These are phyloP conservation scores for Xyliphius kryptos DNA, from an alignment of 2,113 vertebrate species.

Conservation along the genomic window DNA sequence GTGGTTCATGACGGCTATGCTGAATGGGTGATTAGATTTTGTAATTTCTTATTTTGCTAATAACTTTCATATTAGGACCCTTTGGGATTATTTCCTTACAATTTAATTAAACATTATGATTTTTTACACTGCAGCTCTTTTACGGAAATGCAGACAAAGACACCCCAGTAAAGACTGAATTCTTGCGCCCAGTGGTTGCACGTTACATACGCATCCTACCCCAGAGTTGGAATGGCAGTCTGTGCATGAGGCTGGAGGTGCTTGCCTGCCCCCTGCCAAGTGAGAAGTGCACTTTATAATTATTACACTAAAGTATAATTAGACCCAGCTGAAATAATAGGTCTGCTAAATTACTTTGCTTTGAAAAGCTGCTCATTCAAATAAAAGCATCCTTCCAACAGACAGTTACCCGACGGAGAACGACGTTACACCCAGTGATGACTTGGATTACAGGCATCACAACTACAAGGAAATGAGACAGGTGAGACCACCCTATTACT, in stretches of 20 bases:
- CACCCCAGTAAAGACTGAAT: slow-evolving; percentile 82
- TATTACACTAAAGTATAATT: background rate
- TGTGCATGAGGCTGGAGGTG: slow-evolving; percentile 89
- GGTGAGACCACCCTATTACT: slow-evolving; percentile 60
- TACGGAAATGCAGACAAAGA: slow-evolving; percentile 88
- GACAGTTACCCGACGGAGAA: slow-evolving; percentile 59
- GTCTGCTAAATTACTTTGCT: too few relatives aligned
- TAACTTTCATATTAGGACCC: too few relatives aligned
- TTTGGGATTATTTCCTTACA: too few relatives aligned
- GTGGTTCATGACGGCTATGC: slow-evolving; percentile 88
- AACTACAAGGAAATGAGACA: slow-evolving; percentile 89
- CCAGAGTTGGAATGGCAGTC: slow-evolving; percentile 90
- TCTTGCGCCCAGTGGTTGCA: slow-evolving; percentile 75
- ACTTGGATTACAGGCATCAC: slow-evolving; percentile 89
- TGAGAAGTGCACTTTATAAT: slow-evolving; percentile 47
- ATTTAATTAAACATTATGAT: slow-evolving; percentile 1
- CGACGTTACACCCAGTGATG: slow-evolving; percentile 67
- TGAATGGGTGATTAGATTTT: slow-evolving; percentile 76
- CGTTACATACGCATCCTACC: slow-evolving; percentile 88
- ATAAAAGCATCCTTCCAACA: slow-evolving; percentile 38
- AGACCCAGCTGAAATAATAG: too few relatives aligned
- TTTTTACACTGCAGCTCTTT: slow-evolving; percentile 70
- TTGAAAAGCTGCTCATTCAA: background rate
- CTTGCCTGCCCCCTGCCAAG: slow-evolving; percentile 82
- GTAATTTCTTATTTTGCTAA: too few relatives aligned